Percentiles rank a stretch among this genome's conserved stretches.
Conservation (phyloP, 2,888 invertebrate species). For the Colostygia pectinataria region DNA sequence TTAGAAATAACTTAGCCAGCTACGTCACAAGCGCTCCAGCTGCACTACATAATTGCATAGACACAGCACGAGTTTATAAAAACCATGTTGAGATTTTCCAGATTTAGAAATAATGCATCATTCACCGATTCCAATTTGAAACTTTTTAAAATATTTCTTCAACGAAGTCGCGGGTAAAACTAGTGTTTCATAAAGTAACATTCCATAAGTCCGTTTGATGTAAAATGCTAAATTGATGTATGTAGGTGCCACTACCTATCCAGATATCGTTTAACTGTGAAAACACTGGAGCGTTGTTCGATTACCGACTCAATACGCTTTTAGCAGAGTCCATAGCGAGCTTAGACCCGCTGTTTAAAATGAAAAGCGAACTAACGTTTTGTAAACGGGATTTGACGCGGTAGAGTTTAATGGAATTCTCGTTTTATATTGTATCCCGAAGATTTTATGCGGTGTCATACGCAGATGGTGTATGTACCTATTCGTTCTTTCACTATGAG, state of each 20-base stretch:
- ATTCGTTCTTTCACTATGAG: too few relatives aligned
- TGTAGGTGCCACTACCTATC: not conserved
- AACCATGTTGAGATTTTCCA: too few relatives aligned
- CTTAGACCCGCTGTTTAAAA: not conserved
- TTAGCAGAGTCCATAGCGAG: not conserved
- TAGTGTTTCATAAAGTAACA: too few relatives aligned
- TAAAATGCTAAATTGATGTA: not conserved
- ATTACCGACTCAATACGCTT: conserved; percentile 10
- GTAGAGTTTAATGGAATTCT: conserved; percentile 10
- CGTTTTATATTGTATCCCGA: not conserved
- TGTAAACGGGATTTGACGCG: conserved; percentile 2
- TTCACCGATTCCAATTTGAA: too few relatives aligned
- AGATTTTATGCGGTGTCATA: conserved; percentile 1
- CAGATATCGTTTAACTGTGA: conserved; percentile 8
- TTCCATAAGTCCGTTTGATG: not conserved
- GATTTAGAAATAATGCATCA: too few relatives aligned
- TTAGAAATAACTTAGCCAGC: too few relatives aligned
- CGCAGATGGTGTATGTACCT: not conserved
- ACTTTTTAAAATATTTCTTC: too few relatives aligned
- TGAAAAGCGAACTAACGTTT: conserved; percentile 5
- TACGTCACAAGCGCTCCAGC: too few relatives aligned
- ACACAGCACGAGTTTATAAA: too few relatives aligned
- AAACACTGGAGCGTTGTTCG: conserved; percentile 11
- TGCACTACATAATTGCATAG: too few relatives aligned
- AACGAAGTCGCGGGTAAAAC: too few relatives aligned